A percentile compares a stretch with the other conserved stretches of the same genome.
phyloP scores from a whole-genome alignment of 30 jellyfish, hydroid and myxozoan species.

The Hydractinia echinata region DNA sequence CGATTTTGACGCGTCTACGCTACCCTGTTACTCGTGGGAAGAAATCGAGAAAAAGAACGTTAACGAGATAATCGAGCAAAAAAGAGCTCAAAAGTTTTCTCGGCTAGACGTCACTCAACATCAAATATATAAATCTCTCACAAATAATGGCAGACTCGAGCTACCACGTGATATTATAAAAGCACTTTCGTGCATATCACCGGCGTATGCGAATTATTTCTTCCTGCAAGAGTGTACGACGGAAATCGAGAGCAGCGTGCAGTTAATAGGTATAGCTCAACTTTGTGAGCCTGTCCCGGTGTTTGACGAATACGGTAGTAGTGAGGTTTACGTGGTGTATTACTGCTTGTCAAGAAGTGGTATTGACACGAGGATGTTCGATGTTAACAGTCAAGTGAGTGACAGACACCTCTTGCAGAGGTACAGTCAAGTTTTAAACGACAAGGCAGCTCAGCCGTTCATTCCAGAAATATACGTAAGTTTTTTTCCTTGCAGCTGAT shows the following conservation, averaged over 20 bases:
- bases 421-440: background rate
- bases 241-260: background rate
- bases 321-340: background rate
- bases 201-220: background rate
- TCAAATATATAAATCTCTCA: background rate
- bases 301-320: background rate
- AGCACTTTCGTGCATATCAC: background rate
- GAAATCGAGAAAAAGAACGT: too few relatives aligned
- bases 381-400: background rate
- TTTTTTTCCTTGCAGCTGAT: background rate
- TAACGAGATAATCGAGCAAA: too few relatives aligned
- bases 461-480: constrained; percentile 8
- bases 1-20: too few relatives aligned
- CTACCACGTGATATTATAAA: background rate
- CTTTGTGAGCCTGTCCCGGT: constrained; percentile 4
- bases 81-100: background rate
- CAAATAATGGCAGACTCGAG: constrained; percentile 3
- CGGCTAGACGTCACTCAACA: constrained; percentile 17
- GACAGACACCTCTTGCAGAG: background rate
- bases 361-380: background rate
- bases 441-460: constrained; percentile 10
- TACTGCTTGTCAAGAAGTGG: constrained; percentile 23
- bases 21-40: too few relatives aligned
- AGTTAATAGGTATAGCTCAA: background rate
- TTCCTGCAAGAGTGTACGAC: background rate